phyloP scores from a whole-genome alignment of 1,140 invertebrate genomes.

The Drosophila micromelanica region DNA sequence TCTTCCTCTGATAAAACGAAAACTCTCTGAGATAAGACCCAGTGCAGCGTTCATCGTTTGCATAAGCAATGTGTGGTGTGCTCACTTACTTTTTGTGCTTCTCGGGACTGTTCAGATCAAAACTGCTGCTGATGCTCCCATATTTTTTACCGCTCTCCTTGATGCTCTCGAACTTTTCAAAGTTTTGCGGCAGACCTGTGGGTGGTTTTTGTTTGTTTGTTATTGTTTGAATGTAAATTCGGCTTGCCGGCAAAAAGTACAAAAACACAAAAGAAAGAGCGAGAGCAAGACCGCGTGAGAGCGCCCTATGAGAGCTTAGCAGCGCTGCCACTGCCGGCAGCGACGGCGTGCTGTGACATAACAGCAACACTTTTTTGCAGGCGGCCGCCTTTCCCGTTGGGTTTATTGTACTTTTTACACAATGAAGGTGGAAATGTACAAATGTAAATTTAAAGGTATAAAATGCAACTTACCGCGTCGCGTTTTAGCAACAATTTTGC shows the following conservation, averaged over 20 bases:
- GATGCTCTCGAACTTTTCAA: constrained; percentile 84
- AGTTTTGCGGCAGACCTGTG: constrained; percentile 85
- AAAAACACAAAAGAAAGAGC: constrained; percentile 55
- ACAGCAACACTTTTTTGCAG: constrained; percentile 59
- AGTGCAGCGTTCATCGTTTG: constrained; percentile 12
- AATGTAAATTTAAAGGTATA: neutral
- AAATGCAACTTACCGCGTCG: constrained; percentile 88
- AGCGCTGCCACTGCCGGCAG: constrained; percentile 35
- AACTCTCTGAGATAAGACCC: constrained; percentile 57
- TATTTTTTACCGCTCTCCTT: constrained; percentile 74
- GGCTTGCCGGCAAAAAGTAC: constrained; percentile 60
- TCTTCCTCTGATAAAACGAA: constrained; percentile 48
- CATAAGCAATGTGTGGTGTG: constrained; percentile 22
- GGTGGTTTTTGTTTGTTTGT: constrained; percentile 39
- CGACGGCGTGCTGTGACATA: constrained; percentile 67
- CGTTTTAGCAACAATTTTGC: constrained; percentile 93
- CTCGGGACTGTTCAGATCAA: constrained; percentile 80
- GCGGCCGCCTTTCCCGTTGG: constrained; percentile 29
- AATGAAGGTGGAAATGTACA: constrained; percentile 6
- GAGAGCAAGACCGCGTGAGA: constrained; percentile 24
- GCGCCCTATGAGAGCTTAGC: constrained; percentile 1
- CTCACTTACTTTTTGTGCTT: constrained; percentile 75
- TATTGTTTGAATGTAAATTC: constrained; percentile 57
- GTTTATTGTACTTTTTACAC: constrained; percentile 56
- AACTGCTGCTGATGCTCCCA: constrained; percentile 41